Percentiles rank a stretch among this genome's conserved stretches.
phyloP scores from a whole-genome alignment of 2,888 invertebrate species.

The Caenorhabditis sp. region DNA sequence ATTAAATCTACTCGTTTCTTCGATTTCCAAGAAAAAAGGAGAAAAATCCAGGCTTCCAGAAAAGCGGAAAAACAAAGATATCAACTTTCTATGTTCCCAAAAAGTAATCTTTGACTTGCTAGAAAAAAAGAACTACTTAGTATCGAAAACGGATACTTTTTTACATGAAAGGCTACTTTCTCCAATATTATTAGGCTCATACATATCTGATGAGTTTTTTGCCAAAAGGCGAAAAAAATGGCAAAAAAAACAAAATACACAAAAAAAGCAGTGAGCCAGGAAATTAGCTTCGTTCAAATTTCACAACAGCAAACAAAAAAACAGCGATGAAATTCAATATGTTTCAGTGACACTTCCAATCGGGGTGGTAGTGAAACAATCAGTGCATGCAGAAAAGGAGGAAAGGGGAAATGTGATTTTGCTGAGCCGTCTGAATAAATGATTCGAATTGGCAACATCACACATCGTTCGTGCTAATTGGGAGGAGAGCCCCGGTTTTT shows the following conservation, averaged over 20 bases:
- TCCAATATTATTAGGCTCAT: background rate
- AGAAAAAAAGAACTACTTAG: no score
- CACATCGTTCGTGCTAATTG: background rate
- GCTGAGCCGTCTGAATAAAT: background rate
- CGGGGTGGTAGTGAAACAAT: background rate
- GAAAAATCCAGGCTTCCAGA: no score
- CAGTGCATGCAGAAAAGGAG: background rate
- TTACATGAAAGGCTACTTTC: background rate
- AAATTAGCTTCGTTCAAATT: background rate
- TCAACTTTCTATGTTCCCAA: no score
- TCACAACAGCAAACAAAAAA: background rate
- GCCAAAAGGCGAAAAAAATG: no score
- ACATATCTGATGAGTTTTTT: background rate
- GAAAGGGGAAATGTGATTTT: background rate
- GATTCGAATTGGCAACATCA: background rate
- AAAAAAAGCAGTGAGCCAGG: background rate
- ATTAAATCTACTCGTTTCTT: no score
- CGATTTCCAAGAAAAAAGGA: no score
- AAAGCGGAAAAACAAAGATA: no score
- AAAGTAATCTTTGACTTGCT: no score
- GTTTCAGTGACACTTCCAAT: background rate
- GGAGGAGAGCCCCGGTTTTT: background rate
- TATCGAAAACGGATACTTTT: background rate
- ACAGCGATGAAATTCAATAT: background rate
- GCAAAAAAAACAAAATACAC: background rate